phyloP scores from a whole-genome alignment of 2,888 invertebrate genomes.

The Biston stratarius region DNA sequence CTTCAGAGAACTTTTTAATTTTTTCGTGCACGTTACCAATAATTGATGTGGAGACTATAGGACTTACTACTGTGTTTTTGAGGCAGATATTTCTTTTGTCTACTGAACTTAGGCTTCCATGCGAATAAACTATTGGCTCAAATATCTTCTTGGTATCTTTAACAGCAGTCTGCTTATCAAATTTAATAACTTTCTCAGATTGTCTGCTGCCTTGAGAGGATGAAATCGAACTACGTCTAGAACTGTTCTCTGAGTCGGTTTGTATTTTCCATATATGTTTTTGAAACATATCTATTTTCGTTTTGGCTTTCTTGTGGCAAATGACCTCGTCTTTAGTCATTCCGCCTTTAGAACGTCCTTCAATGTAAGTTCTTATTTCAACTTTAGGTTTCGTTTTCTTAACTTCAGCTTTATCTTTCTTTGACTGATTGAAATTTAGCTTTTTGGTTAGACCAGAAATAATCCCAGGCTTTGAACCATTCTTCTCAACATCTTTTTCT shows the following conservation, averaged over 20 bases:
- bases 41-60: constrained; percentile 62
- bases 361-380: constrained; percentile 77
- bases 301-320: constrained; percentile 78
- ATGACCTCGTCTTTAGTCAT: constrained; percentile 73
- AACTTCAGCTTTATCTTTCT: constrained; percentile 64
- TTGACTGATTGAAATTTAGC: constrained; percentile 73
- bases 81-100: constrained; percentile 61
- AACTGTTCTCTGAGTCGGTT: constrained; percentile 75
- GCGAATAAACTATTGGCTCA: constrained; percentile 63
- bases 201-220: constrained; percentile 66
- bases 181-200: constrained; percentile 50
- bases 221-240: constrained; percentile 69
- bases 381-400: constrained; percentile 69
- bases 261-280: constrained; percentile 76
- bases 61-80: constrained; percentile 54
- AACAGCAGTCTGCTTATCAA: constrained; percentile 56
- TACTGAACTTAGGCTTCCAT: constrained; percentile 59
- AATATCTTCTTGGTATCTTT: constrained; percentile 73
- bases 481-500: constrained; percentile 52
- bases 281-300: constrained; percentile 82
- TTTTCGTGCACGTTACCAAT: constrained; percentile 79
- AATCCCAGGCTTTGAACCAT: constrained; percentile 62
- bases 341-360: constrained; percentile 68
- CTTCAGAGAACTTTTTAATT: constrained; percentile 75
- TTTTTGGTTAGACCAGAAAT: constrained; percentile 74